Percentiles rank a stretch among this genome's conserved stretches.
Conservation (phyloP, 2,888 invertebrate genomes). For the Dynastes tityus region DNA sequence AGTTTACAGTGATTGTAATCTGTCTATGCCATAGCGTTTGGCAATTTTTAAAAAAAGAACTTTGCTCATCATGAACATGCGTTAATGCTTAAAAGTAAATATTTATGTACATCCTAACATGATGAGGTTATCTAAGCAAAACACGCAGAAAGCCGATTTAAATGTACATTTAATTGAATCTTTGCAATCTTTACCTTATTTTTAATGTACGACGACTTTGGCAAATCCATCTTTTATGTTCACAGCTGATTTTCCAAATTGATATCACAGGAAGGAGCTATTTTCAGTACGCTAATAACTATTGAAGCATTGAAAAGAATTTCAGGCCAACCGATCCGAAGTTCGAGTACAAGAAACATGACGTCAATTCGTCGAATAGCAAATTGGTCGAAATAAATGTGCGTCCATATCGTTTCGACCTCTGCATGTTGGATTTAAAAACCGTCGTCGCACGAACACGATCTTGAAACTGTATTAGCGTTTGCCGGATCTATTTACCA, state of each 20-base stretch:
- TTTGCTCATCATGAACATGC: too few species aligned
- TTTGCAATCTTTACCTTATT: slow-evolving; percentile 35
- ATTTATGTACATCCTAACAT: neutral
- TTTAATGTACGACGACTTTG: slow-evolving; percentile 44
- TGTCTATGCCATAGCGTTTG: too few species aligned
- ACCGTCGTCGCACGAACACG: slow-evolving; percentile 44
- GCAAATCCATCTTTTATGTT: slow-evolving; percentile 40
- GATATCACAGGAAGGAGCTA: slow-evolving; percentile 19
- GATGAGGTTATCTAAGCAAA: slow-evolving; percentile 15
- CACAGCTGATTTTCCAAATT: slow-evolving; percentile 17
- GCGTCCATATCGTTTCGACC: slow-evolving; percentile 57
- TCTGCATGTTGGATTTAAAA: slow-evolving; percentile 53
- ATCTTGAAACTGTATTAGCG: slow-evolving; percentile 53
- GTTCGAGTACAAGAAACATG: slow-evolving; percentile 53
- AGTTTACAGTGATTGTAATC: too few species aligned
- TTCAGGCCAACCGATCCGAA: slow-evolving; percentile 33
- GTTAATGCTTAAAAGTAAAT: neutral
- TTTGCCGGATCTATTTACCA: slow-evolving; percentile 57
- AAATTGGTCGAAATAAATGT: slow-evolving; percentile 62
- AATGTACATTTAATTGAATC: too few species aligned
- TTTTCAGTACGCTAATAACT: slow-evolving; percentile 33
- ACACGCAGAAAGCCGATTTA: neutral
- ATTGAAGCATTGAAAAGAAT: slow-evolving; percentile 30
- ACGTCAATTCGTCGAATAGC: slow-evolving; percentile 64
- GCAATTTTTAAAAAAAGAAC: too few species aligned